A percentile compares a stretch with the other conserved stretches of the same genome.
Evolutionary conservation across 1,140 invertebrate genomes (phyloP).

Genomic region (Cyclina sinensis): DNA sequence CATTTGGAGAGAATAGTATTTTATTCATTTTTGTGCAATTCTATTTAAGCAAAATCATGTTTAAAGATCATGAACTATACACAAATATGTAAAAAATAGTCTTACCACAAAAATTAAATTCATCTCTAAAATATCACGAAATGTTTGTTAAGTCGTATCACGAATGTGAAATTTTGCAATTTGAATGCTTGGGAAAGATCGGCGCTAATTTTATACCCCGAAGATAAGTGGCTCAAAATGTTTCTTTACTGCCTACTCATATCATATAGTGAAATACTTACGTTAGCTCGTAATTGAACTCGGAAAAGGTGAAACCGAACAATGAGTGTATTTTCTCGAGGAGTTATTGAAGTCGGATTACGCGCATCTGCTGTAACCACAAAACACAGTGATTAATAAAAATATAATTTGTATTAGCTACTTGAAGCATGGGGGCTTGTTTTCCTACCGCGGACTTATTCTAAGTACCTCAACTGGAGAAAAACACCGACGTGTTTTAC

Average conservation of each 20-base stretch:
- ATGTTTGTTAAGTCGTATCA: background rate
- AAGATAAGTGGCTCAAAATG: background rate
- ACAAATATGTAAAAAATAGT: background rate
- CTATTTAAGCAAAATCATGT: too few species aligned
- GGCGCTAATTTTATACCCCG: background rate
- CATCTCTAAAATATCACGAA: background rate
- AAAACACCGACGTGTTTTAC: background rate
- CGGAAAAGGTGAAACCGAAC: conserved; percentile 12
- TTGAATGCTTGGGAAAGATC: background rate
- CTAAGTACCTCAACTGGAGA: background rate
- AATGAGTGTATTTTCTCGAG: background rate
- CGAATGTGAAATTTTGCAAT: background rate
- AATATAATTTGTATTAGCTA: background rate
- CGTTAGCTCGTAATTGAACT: background rate
- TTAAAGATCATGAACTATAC: too few species aligned
- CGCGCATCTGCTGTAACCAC: conserved; percentile 35
- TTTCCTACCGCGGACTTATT: background rate
- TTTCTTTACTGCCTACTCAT: background rate
- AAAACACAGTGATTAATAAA: background rate
- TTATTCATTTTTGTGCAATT: too few species aligned
- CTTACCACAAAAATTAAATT: conserved; percentile 7
- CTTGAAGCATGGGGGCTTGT: background rate
- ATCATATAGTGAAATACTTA: conserved; percentile 6
- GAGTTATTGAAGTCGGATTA: conserved; percentile 13
- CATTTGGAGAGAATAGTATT: too few species aligned